Base-by-base conservation (phyloP, 2,113 vertebrate genomes). In the Takifugu bimaculatus region DNA sequence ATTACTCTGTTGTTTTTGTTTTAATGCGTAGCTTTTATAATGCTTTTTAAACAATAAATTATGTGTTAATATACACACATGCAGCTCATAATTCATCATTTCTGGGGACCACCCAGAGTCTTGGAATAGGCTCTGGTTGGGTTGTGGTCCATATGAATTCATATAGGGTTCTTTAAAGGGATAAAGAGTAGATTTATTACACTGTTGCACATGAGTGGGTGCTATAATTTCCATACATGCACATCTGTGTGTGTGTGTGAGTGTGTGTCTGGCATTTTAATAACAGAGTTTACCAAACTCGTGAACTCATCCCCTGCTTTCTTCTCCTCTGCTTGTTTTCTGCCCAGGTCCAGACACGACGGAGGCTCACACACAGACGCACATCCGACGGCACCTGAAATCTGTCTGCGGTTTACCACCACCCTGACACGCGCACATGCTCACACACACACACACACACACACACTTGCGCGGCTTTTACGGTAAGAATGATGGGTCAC, bases 271-370 rank as follows among this genome's bases (percentile, higher is more conserved):
- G 42, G 78, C 70, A 72, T 72, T 80, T 74, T 81, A 82, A 80
- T 79, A 63, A 78, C 50, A 73, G 28, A 74, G 45, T 85, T 76
- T 79, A 78, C 58, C 63, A 83, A 74, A 71, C 50, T 67, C 15
- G 6, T 43, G 13, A 15, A 14, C 45, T 80, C 57, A 72, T 69
- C 52, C 50, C 45, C 29, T 39, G 43, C 67, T 82, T 72, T 88
- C 66, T 76, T 80, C 56, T 80, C 26, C 32, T 70, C 51, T 80
- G 74, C 81, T 86, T 84, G 70, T 81, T 84, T 79, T 82, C 74
- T 81, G 51, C 50, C 70, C 80, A 86, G 83, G 82, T 85, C 79
- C 84, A 88, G 80, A 86, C 78, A 74, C 62, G 85, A 81, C 72
- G 65, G 68, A 85, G 81, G 66, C 74, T 15, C 48, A 20, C 52